Percentiles rank a stretch among this genome's conserved stretches.
phyloP scores from a whole-genome alignment of 2,113 vertebrate genomes.

The Protobothrops flavoviridis region DNA sequence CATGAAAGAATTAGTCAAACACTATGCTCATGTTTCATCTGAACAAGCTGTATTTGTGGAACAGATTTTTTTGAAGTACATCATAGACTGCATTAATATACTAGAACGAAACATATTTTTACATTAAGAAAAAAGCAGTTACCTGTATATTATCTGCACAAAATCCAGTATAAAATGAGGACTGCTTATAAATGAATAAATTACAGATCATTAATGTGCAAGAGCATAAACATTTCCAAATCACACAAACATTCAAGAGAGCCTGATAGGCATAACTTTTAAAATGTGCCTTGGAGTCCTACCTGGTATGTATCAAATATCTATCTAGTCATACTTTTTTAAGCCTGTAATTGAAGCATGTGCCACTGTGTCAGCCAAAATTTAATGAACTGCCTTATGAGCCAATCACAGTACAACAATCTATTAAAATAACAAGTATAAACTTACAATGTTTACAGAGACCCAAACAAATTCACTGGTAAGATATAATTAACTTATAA shows the following conservation, averaged over 20 bases:
- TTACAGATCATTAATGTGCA: neutral
- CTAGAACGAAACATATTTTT: constrained; percentile 9
- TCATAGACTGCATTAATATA: constrained; percentile 14
- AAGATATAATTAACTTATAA: neutral
- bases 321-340: neutral
- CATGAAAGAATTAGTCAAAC: neutral
- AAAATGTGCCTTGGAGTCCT: neutral
- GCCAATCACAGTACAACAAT: constrained; percentile 21
- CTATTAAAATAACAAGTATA: neutral
- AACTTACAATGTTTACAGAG: neutral
- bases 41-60: constrained; percentile 14
- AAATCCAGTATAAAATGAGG: neutral
- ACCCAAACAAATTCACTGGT: neutral
- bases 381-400: neutral
- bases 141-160: constrained; percentile 3
- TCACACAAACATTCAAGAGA: neutral
- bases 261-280: neutral
- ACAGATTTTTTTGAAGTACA: neutral
- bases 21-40: neutral
- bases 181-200: neutral
- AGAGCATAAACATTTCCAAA: neutral
- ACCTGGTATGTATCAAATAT: neutral
- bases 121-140: neutral
- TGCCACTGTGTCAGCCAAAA: neutral
- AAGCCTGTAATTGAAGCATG: neutral